phyloP scores from a whole-genome alignment of 2,888 invertebrate species.

The Perdita meconis region DNA sequence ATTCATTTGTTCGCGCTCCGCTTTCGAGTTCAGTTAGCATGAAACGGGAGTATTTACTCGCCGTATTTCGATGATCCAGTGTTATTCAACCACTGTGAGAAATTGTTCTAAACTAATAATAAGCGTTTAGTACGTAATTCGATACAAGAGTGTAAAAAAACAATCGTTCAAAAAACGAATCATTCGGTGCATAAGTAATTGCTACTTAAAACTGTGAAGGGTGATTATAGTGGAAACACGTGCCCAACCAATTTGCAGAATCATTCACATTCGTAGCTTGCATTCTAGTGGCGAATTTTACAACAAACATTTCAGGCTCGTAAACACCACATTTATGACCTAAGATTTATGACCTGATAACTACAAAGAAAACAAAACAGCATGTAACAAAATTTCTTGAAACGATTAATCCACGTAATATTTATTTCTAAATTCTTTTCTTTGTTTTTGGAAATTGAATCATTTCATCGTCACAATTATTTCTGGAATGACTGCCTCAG shows the following conservation, averaged over 20 bases:
- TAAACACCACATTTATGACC: too few species aligned
- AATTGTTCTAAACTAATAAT: not conserved
- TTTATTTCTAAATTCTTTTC: not conserved
- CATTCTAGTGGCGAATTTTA: too few species aligned
- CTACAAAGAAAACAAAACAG: too few species aligned
- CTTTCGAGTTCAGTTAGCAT: not conserved
- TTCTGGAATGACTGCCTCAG: not conserved
- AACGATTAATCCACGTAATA: not conserved
- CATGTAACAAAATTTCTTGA: not conserved
- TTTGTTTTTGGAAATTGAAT: not conserved
- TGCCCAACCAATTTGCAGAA: not conserved
- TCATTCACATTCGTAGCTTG: not conserved
- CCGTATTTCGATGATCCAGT: not conserved
- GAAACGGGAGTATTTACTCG: not conserved
- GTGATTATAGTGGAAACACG: not conserved
- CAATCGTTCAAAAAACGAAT: not conserved
- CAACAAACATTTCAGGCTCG: too few species aligned
- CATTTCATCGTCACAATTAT: not conserved
- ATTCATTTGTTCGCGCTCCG: not conserved
- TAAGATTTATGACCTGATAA: too few species aligned
- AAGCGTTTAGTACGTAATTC: not conserved
- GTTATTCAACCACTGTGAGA: not conserved
- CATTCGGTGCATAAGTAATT: not conserved
- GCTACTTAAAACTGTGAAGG: not conserved
- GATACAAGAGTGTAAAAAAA: too few species aligned